A percentile compares a stretch with the other conserved stretches of the same genome.
Evolutionary conservation across 1,140 invertebrate genomes (phyloP).

Genomic region (Trichogramma pretiosum): DNA sequence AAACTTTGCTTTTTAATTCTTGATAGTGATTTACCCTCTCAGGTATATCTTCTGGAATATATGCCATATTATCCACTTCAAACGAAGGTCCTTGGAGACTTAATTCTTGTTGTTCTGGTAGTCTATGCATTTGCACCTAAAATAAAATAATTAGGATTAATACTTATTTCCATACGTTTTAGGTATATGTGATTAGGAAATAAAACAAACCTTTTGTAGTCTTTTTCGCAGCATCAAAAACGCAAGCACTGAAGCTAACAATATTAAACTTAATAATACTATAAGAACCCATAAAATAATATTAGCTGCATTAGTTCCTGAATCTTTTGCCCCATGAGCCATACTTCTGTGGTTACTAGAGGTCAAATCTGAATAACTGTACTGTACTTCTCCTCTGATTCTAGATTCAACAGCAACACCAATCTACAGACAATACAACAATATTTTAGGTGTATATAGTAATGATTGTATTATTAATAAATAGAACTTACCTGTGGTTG

Average conservation of each 20-base stretch:
- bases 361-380: constrained; percentile 55
- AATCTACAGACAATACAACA: constrained; percentile 38
- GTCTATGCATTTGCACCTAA: constrained; percentile 27
- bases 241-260: constrained; percentile 50
- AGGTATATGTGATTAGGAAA: background rate
- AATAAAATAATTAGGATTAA: background rate
- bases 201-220: constrained; percentile 30
- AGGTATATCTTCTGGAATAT: constrained; percentile 61
- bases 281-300: constrained; percentile 53
- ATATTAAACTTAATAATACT: constrained; percentile 49
- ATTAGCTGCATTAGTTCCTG: constrained; percentile 36
- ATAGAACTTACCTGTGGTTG: constrained; percentile 38
- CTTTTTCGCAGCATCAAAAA: constrained; percentile 52
- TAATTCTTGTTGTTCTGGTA: constrained; percentile 57
- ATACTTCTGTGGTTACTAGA: constrained; percentile 34
- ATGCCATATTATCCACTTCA: constrained; percentile 51
- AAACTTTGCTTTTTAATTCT: constrained; percentile 62
- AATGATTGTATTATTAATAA: no score
- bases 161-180: background rate
- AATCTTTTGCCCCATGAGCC: background rate
- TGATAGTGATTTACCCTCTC: constrained; percentile 61
- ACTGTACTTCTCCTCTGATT: constrained; percentile 53
- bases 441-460: no score
- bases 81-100: constrained; percentile 57
- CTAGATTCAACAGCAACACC: constrained; percentile 65